Percentiles rank a stretch among this genome's conserved stretches.
These are phyloP conservation scores for Percina caprodes DNA, from an alignment of 2,113 vertebrate genomes.

Conservation along the genomic window DNA sequence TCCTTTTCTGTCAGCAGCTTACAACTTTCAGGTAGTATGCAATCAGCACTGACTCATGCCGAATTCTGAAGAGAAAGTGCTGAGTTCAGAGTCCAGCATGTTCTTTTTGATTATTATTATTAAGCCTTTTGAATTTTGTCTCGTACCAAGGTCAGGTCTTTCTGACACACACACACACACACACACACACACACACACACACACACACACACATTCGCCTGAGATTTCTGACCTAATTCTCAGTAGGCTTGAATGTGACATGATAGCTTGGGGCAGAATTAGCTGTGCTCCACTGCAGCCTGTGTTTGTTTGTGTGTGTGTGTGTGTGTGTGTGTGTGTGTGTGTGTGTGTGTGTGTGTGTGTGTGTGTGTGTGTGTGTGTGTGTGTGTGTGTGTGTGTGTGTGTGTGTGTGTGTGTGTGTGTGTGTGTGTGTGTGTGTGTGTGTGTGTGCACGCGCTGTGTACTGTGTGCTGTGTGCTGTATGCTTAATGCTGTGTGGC, in stretches of 20 bases:
- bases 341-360: conserved; percentile 10
- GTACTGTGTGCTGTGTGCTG: too few species aligned
- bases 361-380: neutral
- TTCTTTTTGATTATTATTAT: neutral
- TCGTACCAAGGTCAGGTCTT: conserved; percentile 4
- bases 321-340: conserved; percentile 5
- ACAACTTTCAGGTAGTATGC: neutral
- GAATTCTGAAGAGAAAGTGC: neutral
- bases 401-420: too few species aligned
- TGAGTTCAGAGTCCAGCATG: neutral
- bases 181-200: conserved; percentile 1
- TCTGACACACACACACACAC: neutral
- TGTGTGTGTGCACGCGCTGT: too few species aligned
- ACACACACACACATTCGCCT: neutral
- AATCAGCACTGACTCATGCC: neutral
- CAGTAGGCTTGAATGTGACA: conserved; percentile 40
- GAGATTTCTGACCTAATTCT: conserved; percentile 55
- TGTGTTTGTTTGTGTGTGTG: neutral
- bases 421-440: too few species aligned
- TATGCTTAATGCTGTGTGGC: too few species aligned
- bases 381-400: conserved; percentile 4
- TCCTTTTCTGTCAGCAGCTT: neutral
- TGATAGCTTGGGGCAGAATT: conserved; percentile 28
- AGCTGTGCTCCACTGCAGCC: conserved; percentile 46
- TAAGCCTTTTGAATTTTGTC: neutral